phyloP scores from a whole-genome alignment of 1,140 invertebrate genomes.

The Zaprionus kolodkinae region DNA sequence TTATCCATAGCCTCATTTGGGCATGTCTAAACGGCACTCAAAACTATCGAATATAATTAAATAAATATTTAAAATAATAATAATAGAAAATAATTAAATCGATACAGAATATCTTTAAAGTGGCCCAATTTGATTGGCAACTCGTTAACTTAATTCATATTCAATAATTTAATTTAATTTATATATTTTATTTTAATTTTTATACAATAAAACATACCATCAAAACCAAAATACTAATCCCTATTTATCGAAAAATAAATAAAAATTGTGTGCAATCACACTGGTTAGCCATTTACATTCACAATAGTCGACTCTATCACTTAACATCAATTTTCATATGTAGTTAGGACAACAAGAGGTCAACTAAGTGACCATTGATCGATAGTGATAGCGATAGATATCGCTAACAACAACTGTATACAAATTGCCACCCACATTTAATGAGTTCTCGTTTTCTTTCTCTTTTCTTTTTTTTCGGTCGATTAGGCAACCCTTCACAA shows the following conservation, averaged over 20 bases:
- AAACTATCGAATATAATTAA: too few relatives aligned
- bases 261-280: background rate
- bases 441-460: conserved; percentile 3
- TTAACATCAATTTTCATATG: conserved; percentile 3
- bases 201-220: too few relatives aligned
- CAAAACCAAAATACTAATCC: too few relatives aligned
- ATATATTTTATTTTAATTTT: too few relatives aligned
- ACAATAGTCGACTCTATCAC: background rate
- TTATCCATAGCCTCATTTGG: background rate
- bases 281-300: background rate
- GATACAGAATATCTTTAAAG: too few relatives aligned
- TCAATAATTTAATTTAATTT: too few relatives aligned
- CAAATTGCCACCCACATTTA: conserved; percentile 31
- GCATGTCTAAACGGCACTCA: too few relatives aligned
- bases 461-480: background rate
- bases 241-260: background rate
- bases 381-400: conserved; percentile 16
- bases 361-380: conserved; percentile 7
- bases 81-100: too few relatives aligned
- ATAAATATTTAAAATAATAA: too few relatives aligned
- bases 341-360: conserved; percentile 8
- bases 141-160: too few relatives aligned
- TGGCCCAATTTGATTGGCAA: too few relatives aligned
- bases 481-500: conserved; percentile 27
- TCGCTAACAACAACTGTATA: conserved; percentile 12